Base-by-base conservation (phyloP, 2,888 invertebrate species). In the Hymenopus coronatus region DNA sequence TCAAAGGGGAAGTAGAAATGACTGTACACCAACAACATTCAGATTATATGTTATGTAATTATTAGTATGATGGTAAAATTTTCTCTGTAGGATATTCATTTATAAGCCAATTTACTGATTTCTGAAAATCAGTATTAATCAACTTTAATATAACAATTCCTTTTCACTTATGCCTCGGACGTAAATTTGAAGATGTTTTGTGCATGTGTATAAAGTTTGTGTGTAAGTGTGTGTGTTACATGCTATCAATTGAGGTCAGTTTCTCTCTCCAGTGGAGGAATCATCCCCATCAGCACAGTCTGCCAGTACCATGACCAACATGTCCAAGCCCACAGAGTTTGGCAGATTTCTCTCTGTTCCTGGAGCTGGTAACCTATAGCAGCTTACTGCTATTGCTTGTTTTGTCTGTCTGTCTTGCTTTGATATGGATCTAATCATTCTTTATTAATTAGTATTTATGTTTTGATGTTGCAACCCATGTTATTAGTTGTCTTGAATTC, bases 281-380 rank as follows among this genome's bases (percentile, higher is more conserved):
- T 90, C 89, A 90, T 93, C 93, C 93, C 92, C 94, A 92, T 91
- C 93, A 90, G 92, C 93, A 93, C 92, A 93, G 93, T 92, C 93
- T 93, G 92, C 94, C 94, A 93, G 89, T 83, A 89, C 89, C 30
- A 89, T 84, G 83, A 83, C 89, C 81, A 85, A 33, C 90, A 89
- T 88, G 28, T 88, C 89, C 90, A 91, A 91, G 90, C 90, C 91
- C 93, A 94, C 90, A 92, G 94, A 94, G 92, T 94, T 91, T 89
- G 95, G 95, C 94, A 95, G 96, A 94, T 96, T 96, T 94, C 95
- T 96, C 94, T 94, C 95, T 94, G 94, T 96, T 93, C 95, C 96
- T 93, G 95, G 94, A 92, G 94, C 94, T 94, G 92, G 92, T 92
- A 92, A 92, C 91, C 91, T 91, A 89, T 89, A 88, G 90, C 90